Conservation (phyloP, 2,113 vertebrate species). For the human region DNA sequence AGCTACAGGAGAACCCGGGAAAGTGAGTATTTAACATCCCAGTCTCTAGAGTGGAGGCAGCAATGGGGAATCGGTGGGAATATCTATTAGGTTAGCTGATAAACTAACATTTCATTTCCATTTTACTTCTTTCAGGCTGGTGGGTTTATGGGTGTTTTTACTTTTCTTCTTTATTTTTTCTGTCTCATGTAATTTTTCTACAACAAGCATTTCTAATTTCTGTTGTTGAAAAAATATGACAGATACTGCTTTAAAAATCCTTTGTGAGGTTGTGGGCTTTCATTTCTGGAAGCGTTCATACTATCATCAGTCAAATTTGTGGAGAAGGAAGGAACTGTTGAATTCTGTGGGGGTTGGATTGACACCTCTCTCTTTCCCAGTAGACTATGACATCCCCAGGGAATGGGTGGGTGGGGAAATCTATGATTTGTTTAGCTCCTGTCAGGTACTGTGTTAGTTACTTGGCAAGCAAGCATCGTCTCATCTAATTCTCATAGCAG, state of each 20-base stretch:
- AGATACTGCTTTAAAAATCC: background rate
- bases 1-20: background rate
- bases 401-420: background rate
- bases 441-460: background rate
- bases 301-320: background rate
- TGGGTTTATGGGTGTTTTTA: background rate
- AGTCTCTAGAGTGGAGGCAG: background rate
- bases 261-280: background rate
- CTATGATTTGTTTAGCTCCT: background rate
- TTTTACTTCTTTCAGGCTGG: background rate
- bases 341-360: background rate
- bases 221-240: background rate
- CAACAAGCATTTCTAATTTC: background rate
- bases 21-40: background rate
- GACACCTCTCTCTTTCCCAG: background rate
- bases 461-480: background rate
- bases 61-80: background rate
- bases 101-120: background rate
- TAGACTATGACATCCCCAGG: background rate
- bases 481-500: background rate
- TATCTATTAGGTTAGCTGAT: background rate
- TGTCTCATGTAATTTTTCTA: background rate
- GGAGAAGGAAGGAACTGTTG: background rate
- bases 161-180: slow-evolving; percentile 14
- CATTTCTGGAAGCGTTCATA: background rate